phyloP scores from a whole-genome alignment of 2,113 vertebrate species.

The Phyllopteryx taeniolatus region DNA sequence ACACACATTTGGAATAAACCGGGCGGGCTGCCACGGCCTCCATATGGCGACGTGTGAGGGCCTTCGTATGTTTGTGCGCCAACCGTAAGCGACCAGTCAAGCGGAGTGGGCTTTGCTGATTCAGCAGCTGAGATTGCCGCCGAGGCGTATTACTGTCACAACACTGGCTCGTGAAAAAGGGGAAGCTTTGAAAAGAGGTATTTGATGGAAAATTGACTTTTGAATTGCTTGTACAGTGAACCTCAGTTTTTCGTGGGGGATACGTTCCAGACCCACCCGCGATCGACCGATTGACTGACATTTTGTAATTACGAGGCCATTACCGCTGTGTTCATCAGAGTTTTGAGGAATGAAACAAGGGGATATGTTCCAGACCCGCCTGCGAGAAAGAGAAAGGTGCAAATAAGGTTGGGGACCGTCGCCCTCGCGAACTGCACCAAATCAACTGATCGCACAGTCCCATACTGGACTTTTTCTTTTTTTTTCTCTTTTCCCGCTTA shows the following conservation, averaged over 20 bases:
- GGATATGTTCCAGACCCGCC: too few relatives aligned
- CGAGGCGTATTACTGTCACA: neutral
- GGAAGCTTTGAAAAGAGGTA: neutral
- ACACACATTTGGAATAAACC: constrained; percentile 31
- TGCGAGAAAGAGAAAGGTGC: too few relatives aligned
- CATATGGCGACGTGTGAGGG: constrained; percentile 42
- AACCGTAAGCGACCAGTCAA: neutral
- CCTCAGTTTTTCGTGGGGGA: too few relatives aligned
- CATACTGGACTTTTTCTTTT: too few relatives aligned
- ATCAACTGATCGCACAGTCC: too few relatives aligned
- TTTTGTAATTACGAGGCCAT: neutral
- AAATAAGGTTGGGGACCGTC: too few relatives aligned
- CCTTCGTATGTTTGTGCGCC: constrained; percentile 24
- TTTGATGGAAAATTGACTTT: neutral
- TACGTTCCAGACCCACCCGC: too few relatives aligned
- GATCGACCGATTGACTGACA: neutral
- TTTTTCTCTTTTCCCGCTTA: too few relatives aligned
- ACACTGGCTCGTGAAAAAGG: neutral
- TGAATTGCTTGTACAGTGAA: too few relatives aligned
- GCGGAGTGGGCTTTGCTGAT: neutral
- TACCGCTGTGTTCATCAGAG: neutral
- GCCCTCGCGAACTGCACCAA: too few relatives aligned
- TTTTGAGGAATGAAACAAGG: neutral
- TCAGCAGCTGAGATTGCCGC: neutral
- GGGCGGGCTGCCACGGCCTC: constrained; percentile 41